Percentiles rank a stretch among this genome's conserved stretches.
These are phyloP conservation scores for Xanthia icteritia DNA, from an alignment of 2,888 invertebrate species.

Conservation along the genomic window DNA sequence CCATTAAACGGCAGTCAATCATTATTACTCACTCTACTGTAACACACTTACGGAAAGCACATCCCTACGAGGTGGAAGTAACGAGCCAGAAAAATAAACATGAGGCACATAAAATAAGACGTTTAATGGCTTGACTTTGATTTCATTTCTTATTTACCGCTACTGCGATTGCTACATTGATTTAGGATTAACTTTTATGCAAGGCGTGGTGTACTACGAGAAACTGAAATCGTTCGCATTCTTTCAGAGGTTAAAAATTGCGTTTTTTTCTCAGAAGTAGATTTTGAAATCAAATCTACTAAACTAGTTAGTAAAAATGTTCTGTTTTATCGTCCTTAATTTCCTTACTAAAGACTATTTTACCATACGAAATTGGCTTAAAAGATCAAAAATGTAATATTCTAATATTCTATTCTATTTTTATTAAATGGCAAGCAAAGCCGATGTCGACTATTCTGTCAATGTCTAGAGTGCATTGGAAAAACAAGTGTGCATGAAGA, in stretches of 20 bases:
- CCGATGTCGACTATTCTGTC: no score
- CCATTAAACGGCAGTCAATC: constrained; percentile 39
- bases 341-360: neutral
- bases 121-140: constrained; percentile 31
- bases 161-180: constrained; percentile 27
- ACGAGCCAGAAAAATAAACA: constrained; percentile 46
- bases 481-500: no score
- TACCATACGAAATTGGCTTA: neutral
- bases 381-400: constrained; percentile 21
- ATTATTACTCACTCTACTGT: constrained; percentile 25
- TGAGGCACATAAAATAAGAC: constrained; percentile 36
- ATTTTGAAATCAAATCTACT: neutral
- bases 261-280: neutral
- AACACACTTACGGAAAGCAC: constrained; percentile 2
- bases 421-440: no score
- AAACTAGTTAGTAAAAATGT: neutral
- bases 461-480: no score
- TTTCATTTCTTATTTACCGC: constrained; percentile 40
- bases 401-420: no score
- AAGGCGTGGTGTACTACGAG: neutral
- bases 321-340: neutral
- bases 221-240: neutral
- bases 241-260: neutral
- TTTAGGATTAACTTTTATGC: constrained; percentile 36
- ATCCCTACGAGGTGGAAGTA: constrained; percentile 17